Evolutionary conservation across 2,113 vertebrate genomes (phyloP), one percentile per base, ranked within the genome.

Genomic region (Notothenia rossii): DNA sequence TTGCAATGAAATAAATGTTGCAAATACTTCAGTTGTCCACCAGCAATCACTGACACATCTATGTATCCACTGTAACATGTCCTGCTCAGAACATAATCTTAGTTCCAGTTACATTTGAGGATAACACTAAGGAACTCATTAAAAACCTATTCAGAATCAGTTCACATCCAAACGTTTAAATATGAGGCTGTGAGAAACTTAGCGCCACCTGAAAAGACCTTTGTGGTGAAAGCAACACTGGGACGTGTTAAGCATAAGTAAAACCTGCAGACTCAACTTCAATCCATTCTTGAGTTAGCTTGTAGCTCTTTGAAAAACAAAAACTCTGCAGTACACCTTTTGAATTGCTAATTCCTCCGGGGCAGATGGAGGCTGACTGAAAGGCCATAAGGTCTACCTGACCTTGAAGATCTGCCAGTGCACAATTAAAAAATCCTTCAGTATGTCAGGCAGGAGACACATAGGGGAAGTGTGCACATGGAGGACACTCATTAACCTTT

Each of bases 311-410:
- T 4, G 9, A 63, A 49, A 66, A 29, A 45, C 55, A 14, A 56
- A 50, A 50, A 61, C 68, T 63, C 59, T 75, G 75, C 59, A 49
- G 79, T 18, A 70, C 2, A 33, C 65, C 45, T 3, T 1, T 6
- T 78, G 71, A 85, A 89, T 91, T 72, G 66, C 63, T 66, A 61
- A 86, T 77, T 58, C 66, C 58, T 65, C 17, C 25, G 60, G 65
- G 66, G 77, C 90, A 90, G 88, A 91, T 83, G 88, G 90, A 83
- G 76, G 79, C 67, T 65, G 85, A 72, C 72, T 71, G 85, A 83
- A 58, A 85, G 89, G 90, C 87, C 88, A 79, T 75, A 82, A 91
- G 86, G 90, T 92, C 79, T 18, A 58, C 48, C 83, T 79, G 78
- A 86, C 88, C 92, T 88, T 91, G 88, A 92, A 75, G 64, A 72